Conservation (phyloP, 2,797 vertebrate genomes). For the Crocidura indochinensis region DNA sequence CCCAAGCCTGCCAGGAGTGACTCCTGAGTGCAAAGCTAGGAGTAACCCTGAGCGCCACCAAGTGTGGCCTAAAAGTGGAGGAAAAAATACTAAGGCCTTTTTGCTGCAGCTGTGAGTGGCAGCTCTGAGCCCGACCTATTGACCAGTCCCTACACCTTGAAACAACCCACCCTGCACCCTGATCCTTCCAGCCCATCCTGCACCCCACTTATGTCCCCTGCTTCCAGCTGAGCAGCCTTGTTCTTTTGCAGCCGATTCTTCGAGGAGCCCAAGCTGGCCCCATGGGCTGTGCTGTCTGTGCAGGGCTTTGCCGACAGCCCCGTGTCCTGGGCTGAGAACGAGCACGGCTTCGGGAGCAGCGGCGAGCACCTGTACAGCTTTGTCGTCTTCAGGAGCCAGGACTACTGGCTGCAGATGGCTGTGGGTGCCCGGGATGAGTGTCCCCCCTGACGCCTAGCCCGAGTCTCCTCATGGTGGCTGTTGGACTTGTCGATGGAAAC, state of each 20-base stretch:
- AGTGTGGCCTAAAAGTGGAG: no score
- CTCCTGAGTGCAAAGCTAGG: no score
- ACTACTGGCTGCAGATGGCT: conserved; percentile 95
- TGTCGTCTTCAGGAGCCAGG: conserved; percentile 93
- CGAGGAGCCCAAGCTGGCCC: conserved; percentile 88
- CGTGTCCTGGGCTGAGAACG: conserved; percentile 93
- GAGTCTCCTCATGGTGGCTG: neutral
- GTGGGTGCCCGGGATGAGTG: conserved; percentile 93
- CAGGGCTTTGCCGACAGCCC: conserved; percentile 96
- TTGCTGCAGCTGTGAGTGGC: no score
- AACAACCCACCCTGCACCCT: no score
- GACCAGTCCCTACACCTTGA: no score
- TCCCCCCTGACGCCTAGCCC: conserved; percentile 88
- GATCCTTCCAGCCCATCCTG: no score
- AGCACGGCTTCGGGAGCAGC: conserved; percentile 94
- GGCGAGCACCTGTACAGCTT: conserved; percentile 96
- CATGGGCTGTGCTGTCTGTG: conserved; percentile 94
- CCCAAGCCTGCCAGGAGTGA: no score
- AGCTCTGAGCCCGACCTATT: no score
- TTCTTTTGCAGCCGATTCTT: conserved; percentile 92
- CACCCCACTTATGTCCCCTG: neutral
- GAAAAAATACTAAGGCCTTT: no score
- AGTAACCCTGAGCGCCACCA: no score
- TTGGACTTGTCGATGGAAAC: no score
- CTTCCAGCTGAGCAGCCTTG: conserved; percentile 30